Evolutionary conservation across 2,113 vertebrate species (phyloP).

Genomic region (Catharus fuscescens): DNA sequence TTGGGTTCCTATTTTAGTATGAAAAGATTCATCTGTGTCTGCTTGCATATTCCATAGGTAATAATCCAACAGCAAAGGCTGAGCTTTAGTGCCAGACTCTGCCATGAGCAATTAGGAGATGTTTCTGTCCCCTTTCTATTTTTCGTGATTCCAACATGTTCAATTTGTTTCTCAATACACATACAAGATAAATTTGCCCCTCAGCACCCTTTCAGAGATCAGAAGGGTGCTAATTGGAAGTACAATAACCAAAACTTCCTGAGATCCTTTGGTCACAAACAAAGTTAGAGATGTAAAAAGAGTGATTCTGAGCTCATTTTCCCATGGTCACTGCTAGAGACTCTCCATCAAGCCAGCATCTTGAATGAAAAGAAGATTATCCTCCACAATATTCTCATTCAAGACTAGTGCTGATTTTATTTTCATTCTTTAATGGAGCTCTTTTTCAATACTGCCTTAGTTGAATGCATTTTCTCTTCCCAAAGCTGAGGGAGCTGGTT

Average conservation of each 20-base stretch:
- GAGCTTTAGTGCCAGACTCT: background rate
- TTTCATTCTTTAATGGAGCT: background rate
- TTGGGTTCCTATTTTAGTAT: background rate
- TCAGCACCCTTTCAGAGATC: rapidly evolving
- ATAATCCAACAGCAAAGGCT: background rate
- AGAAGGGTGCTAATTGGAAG: background rate
- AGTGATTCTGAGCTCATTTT: background rate
- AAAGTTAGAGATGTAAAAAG: background rate
- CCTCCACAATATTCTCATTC: background rate
- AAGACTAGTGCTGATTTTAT: background rate
- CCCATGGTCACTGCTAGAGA: background rate
- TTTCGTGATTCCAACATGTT: background rate
- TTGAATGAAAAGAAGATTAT: background rate
- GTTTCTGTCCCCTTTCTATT: background rate
- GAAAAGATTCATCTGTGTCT: background rate
- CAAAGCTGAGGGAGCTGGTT: background rate
- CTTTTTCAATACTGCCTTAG: background rate
- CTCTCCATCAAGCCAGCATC: background rate
- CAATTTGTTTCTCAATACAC: background rate
- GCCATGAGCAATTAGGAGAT: background rate
- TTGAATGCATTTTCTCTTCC: background rate
- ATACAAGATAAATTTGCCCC: background rate
- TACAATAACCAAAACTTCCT: background rate
- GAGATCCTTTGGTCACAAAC: background rate
- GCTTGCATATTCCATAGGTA: background rate